phyloP scores from a whole-genome alignment of 2,797 vertebrate genomes.

The Simalia tracyae region DNA sequence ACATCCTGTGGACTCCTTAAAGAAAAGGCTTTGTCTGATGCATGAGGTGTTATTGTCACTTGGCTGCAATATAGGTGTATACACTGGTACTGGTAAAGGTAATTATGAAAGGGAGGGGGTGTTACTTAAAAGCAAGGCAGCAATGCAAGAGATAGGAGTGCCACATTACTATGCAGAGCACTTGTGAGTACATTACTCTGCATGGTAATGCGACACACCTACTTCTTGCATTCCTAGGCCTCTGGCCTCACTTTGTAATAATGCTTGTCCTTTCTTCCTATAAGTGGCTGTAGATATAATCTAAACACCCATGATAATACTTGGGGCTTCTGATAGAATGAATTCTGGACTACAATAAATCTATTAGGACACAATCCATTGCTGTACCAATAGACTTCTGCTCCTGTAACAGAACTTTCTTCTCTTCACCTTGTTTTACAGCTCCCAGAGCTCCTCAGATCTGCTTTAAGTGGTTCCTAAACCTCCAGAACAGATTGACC shows the following conservation, averaged over 20 bases:
- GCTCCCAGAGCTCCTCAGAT: background rate
- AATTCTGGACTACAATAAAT: background rate
- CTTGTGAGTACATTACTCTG: background rate
- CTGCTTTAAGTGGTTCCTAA: background rate
- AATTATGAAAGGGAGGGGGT: background rate
- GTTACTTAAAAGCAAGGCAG: background rate
- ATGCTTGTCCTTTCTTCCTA: background rate
- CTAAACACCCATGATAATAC: background rate
- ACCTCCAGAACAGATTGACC: background rate
- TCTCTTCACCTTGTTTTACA: background rate
- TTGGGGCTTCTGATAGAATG: background rate
- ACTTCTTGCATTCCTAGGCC: background rate
- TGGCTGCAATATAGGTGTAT: background rate
- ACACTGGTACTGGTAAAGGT: background rate
- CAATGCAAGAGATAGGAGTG: constrained; percentile 8
- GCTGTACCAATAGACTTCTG: background rate
- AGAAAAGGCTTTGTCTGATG: background rate
- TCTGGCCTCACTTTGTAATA: constrained; percentile 4
- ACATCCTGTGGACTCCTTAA: background rate
- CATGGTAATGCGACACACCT: constrained; percentile 1
- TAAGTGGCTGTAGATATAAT: background rate
- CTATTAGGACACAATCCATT: background rate
- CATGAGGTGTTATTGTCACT: background rate
- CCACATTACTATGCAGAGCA: background rate
- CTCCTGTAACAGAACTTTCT: background rate